These are phyloP conservation scores for Trichopoda pennipes DNA, from an alignment of 2,888 invertebrate genomes.

Conservation along the genomic window DNA sequence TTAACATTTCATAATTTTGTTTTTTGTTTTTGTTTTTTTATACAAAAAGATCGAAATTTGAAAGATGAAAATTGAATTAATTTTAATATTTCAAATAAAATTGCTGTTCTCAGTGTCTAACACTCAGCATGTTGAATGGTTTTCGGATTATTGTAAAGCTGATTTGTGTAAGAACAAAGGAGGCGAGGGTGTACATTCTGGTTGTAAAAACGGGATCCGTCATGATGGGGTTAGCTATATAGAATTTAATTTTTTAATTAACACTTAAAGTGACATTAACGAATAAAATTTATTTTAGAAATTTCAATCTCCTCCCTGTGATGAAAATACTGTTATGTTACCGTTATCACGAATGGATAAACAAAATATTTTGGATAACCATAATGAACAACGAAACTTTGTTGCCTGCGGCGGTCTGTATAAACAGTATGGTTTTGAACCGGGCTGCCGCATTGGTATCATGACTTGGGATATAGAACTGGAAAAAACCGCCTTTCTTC, in stretches of 20 bases:
- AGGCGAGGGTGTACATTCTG: conserved; percentile 4
- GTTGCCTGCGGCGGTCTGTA: conserved; percentile 72
- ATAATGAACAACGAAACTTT: conserved; percentile 72
- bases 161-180: conserved; percentile 8
- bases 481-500: conserved; percentile 72
- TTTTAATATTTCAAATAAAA: neutral
- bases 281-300: neutral
- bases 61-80: conserved; percentile 6
- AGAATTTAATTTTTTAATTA: neutral
- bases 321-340: conserved; percentile 8
- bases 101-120: neutral
- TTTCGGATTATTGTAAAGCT: conserved; percentile 25
- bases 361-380: conserved; percentile 69
- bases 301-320: conserved; percentile 33
- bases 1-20: too few species aligned
- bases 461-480: conserved; percentile 73
- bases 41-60: neutral
- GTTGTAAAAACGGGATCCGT: neutral
- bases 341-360: conserved; percentile 4
- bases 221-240: neutral
- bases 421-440: conserved; percentile 42
- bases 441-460: conserved; percentile 73
- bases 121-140: neutral
- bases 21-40: too few species aligned
- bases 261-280: neutral